These are phyloP conservation scores for Gnatocerus cornutus DNA, from an alignment of 2,888 invertebrate species.

Conservation along the genomic window DNA sequence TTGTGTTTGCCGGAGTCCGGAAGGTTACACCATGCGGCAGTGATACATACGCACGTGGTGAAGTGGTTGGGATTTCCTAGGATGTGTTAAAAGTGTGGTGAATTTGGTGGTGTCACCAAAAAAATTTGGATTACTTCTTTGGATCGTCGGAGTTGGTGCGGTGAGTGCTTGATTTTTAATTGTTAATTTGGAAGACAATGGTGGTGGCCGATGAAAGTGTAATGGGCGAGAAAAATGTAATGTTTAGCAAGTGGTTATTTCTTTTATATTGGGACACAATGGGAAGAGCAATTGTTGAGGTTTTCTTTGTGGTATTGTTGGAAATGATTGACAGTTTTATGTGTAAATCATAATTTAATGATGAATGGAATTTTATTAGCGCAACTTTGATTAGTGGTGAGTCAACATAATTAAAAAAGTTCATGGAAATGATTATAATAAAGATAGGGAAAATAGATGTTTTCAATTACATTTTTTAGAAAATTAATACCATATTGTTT, in stretches of 20 bases:
- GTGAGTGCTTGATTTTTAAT: constrained; percentile 24
- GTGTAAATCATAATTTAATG: constrained; percentile 45
- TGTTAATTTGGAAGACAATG: constrained; percentile 22
- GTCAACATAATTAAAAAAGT: not conserved
- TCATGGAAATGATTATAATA: not conserved
- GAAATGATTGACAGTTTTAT: constrained; percentile 53
- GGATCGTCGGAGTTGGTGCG: not conserved
- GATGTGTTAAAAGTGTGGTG: constrained; percentile 5
- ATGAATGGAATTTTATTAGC: constrained; percentile 46
- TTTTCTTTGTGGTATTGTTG: constrained; percentile 52
- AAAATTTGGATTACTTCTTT: constrained; percentile 20
- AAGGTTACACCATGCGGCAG: constrained; percentile 44
- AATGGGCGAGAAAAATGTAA: constrained; percentile 18
- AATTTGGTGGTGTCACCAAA: not conserved
- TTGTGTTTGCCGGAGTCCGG: constrained; percentile 23
- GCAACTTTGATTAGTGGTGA: constrained; percentile 45
- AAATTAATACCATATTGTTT: too few species aligned
- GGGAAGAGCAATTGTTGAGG: constrained; percentile 43
- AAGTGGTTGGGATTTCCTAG: not conserved
- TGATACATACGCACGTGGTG: constrained; percentile 27
- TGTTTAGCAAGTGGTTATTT: constrained; percentile 43
- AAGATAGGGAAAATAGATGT: not conserved
- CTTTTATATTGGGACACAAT: constrained; percentile 43
- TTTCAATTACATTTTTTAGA: too few species aligned
- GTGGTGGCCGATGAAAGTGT: constrained; percentile 20